Conservation (phyloP, 2,888 invertebrate genomes). For the Dyspetes luteomarginatus region DNA sequence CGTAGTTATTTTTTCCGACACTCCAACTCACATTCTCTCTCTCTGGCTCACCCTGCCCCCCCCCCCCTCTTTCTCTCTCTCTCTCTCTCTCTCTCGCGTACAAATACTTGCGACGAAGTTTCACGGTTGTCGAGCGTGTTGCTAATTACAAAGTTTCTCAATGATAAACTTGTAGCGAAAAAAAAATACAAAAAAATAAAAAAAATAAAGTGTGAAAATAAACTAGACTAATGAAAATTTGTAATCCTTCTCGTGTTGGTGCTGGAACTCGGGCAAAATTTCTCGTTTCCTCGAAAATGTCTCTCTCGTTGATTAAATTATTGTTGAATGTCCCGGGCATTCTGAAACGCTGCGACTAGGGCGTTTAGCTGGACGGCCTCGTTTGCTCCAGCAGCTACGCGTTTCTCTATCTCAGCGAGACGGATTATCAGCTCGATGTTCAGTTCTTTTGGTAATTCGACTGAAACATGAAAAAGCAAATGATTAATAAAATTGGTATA, state of each 20-base stretch:
- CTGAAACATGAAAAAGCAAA: conserved; percentile 87
- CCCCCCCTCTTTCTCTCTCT: not conserved
- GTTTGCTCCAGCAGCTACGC: conserved; percentile 93
- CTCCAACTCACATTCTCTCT: no score
- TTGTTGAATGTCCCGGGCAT: conserved; percentile 86
- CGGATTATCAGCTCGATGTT: conserved; percentile 92
- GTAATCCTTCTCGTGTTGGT: conserved; percentile 41
- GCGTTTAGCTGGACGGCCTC: conserved; percentile 96
- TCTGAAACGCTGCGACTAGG: conserved; percentile 94
- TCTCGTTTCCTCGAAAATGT: not conserved
- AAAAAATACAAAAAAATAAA: conserved; percentile 34
- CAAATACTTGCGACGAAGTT: conserved; percentile 21
- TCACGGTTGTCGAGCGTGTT: conserved; percentile 25
- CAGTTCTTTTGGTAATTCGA: conserved; percentile 93
- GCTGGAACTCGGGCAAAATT: conserved; percentile 12
- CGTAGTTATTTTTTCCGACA: conserved; percentile 18
- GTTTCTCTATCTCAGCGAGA: conserved; percentile 95
- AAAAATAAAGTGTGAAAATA: conserved; percentile 41
- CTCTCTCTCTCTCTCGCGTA: not conserved
- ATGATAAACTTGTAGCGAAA: conserved; percentile 45
- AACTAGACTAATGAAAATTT: conserved; percentile 54
- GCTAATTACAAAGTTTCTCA: conserved; percentile 60
- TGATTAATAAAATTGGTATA: not conserved
- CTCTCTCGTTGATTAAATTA: conserved; percentile 47
- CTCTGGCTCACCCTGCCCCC: no score